Percentiles rank a stretch among this genome's conserved stretches.
Conservation (phyloP, 2,888 invertebrate genomes). For the Minunthozetes semirufus region DNA sequence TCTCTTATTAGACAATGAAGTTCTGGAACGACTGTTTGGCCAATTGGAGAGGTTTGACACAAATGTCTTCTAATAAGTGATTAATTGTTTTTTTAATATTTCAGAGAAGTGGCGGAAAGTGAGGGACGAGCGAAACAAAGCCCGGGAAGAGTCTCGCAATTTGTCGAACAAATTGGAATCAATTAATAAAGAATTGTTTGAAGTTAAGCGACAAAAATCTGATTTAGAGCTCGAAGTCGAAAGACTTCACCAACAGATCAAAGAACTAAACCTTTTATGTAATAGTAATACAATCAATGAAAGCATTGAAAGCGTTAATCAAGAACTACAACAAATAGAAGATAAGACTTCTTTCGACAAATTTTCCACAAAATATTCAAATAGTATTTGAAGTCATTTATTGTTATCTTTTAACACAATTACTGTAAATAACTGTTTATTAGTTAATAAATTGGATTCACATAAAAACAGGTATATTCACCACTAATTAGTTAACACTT, state of each 20-base stretch:
- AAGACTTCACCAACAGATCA: slow-evolving; percentile 37
- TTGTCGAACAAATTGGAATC: slow-evolving; percentile 71
- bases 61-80: background rate
- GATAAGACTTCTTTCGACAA: background rate
- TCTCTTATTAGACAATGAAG: slow-evolving; percentile 66
- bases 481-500: too few species aligned
- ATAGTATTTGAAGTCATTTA: background rate
- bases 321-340: background rate
- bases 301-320: background rate
- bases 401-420: background rate
- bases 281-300: background rate
- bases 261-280: background rate
- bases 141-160: slow-evolving; percentile 79
- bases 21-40: slow-evolving; percentile 99
- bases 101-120: slow-evolving; percentile 88
- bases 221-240: slow-evolving; percentile 37
- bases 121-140: slow-evolving; percentile 84
- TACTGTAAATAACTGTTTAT: background rate
- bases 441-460: too few species aligned
- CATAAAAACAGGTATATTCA: too few species aligned
- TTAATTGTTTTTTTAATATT: background rate
- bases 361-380: background rate
- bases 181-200: slow-evolving; percentile 60
- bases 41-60: slow-evolving; percentile 62
- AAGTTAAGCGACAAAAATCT: slow-evolving; percentile 40